Evolutionary conservation across 2,797 vertebrate species (phyloP).

Genomic region (Apodemus agrarius): DNA sequence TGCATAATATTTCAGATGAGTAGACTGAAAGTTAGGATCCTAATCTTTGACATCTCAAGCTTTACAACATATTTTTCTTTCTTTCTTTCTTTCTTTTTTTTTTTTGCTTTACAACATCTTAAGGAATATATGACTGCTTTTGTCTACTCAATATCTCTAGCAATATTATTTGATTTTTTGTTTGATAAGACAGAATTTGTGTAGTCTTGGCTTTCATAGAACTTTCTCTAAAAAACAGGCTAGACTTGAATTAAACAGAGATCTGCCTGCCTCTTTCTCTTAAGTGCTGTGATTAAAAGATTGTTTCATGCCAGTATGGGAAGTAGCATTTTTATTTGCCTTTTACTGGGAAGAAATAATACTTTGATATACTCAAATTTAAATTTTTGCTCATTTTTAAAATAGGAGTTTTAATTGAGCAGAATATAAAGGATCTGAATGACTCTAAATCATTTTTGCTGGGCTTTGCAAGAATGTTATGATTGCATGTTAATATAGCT

Average conservation of each 20-base stretch:
- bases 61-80: background rate
- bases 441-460: background rate
- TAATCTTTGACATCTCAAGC: background rate
- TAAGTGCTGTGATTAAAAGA: background rate
- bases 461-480: background rate
- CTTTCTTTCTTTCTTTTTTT: no score
- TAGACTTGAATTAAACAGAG: background rate
- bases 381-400: background rate
- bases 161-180: no score
- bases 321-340: background rate
- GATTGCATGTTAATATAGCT: background rate
- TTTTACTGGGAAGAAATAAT: background rate
- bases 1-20: background rate
- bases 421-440: background rate
- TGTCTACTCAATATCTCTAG: background rate
- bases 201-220: no score
- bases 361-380: background rate
- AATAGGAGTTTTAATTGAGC: background rate
- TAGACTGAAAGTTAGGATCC: background rate
- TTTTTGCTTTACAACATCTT: no score
- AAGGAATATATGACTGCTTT: background rate
- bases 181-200: background rate
- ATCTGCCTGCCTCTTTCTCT: background rate
- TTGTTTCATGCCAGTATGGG: background rate
- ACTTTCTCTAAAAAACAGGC: background rate